phyloP scores from a whole-genome alignment of 2,888 invertebrate genomes.

The Beris morrisii region DNA sequence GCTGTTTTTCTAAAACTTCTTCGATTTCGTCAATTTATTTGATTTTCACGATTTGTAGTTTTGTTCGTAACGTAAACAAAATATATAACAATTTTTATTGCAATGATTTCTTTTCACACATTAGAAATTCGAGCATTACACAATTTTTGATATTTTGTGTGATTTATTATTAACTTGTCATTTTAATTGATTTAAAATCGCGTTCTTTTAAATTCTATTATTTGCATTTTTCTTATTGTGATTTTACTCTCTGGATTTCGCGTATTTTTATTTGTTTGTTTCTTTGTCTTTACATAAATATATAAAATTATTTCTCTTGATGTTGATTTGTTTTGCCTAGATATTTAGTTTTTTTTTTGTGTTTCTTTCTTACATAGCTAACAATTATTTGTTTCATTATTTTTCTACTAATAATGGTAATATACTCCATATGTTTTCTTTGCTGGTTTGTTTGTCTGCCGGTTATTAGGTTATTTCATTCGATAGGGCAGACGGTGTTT shows the following conservation, averaged over 20 bases:
- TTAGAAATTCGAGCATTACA: no score
- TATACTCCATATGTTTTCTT: constrained; percentile 26
- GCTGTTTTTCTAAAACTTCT: constrained; percentile 11
- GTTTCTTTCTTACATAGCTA: constrained; percentile 38
- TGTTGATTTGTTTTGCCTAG: constrained; percentile 40
- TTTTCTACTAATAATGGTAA: constrained; percentile 31
- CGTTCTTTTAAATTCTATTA: not conserved
- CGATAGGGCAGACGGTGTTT: not conserved
- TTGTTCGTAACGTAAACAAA: no score
- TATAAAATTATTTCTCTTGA: constrained; percentile 25
- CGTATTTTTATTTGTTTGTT: no score
- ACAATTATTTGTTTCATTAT: constrained; percentile 38
- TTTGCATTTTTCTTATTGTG: constrained; percentile 19
- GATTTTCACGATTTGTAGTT: constrained; percentile 31
- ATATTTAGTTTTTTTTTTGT: constrained; percentile 38
- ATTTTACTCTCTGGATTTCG: no score
- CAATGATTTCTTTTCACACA: no score
- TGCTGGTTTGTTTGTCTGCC: constrained; percentile 29
- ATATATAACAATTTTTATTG: no score
- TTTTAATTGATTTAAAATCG: no score
- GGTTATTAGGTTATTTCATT: constrained; percentile 15
- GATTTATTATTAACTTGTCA: no score
- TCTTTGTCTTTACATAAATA: constrained; percentile 25
- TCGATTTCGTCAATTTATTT: constrained; percentile 7
- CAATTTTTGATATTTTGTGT: no score